A percentile compares a stretch with the other conserved stretches of the same genome.
phyloP scores from a whole-genome alignment of 2,797 vertebrate species.

The Sarcophilus harrisii region DNA sequence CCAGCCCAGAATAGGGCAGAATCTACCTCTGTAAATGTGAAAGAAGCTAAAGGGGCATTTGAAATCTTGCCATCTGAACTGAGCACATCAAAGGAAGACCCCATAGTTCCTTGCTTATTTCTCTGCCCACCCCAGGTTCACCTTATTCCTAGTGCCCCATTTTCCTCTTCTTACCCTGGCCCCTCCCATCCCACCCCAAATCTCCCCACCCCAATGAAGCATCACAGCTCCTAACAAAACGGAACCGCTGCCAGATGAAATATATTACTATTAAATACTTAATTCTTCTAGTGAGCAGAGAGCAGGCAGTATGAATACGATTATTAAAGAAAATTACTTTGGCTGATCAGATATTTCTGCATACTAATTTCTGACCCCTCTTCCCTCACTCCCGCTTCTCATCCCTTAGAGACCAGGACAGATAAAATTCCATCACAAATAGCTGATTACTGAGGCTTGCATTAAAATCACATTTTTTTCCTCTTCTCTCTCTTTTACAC shows the following conservation, averaged over 20 bases:
- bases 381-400: conserved; percentile 88
- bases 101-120: conserved; percentile 55
- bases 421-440: conserved; percentile 93
- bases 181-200: conserved; percentile 65
- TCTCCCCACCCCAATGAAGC: conserved; percentile 81
- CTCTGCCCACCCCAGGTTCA: conserved; percentile 34
- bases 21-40: background rate
- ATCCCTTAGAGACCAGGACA: conserved; percentile 90
- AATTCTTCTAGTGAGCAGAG: conserved; percentile 92
- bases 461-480: conserved; percentile 87
- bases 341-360: conserved; percentile 94
- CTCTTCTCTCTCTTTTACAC: conserved; percentile 62
- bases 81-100: background rate
- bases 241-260: conserved; percentile 91
- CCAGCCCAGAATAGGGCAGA: background rate
- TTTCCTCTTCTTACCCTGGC: conserved; percentile 65
- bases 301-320: conserved; percentile 93
- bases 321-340: conserved; percentile 94
- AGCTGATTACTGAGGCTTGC: conserved; percentile 90
- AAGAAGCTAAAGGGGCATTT: background rate
- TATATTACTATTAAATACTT: conserved; percentile 94
- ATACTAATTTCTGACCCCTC: conserved; percentile 94
- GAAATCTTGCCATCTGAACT: background rate
- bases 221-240: conserved; percentile 89
- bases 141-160: conserved; percentile 47